Evolutionary conservation across 2,888 invertebrate species (phyloP).

Genomic region (Cordilura impudica): DNA sequence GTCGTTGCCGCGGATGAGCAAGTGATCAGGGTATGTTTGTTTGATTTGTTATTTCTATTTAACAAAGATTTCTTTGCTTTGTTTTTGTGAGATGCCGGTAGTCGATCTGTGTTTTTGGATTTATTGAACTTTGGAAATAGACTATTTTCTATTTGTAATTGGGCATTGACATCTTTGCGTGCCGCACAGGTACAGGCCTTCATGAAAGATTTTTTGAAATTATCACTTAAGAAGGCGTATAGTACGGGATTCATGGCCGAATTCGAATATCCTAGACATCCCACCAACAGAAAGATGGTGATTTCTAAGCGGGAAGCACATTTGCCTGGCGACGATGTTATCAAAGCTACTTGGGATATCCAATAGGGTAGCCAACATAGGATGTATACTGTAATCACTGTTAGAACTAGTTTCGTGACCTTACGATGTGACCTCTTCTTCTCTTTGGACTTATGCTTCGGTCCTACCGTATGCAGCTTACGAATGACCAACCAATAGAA

Average conservation of each 20-base stretch:
- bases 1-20: constrained; percentile 62
- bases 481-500: constrained; percentile 94
- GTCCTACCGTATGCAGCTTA: constrained; percentile 92
- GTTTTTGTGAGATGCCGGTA: constrained; percentile 64
- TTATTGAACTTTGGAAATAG: constrained; percentile 82
- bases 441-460: constrained; percentile 93
- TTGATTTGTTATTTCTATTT: constrained; percentile 65
- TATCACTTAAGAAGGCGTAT: constrained; percentile 95
- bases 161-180: constrained; percentile 91
- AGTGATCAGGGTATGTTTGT: constrained; percentile 16
- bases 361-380: constrained; percentile 96
- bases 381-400: constrained; percentile 94
- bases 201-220: constrained; percentile 95
- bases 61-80: constrained; percentile 67
- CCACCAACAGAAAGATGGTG: constrained; percentile 90
- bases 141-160: constrained; percentile 91
- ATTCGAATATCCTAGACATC: constrained; percentile 88
- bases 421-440: constrained; percentile 93
- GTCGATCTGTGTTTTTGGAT: constrained; percentile 71
- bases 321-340: constrained; percentile 84
- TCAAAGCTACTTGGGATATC: constrained; percentile 91
- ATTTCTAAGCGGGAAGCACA: constrained; percentile 86
- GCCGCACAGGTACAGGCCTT: constrained; percentile 93
- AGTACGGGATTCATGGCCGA: constrained; percentile 95
- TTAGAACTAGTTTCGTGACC: constrained; percentile 93